Base-by-base conservation (phyloP, 2,113 vertebrate genomes). In the Trogon surrucura region DNA sequence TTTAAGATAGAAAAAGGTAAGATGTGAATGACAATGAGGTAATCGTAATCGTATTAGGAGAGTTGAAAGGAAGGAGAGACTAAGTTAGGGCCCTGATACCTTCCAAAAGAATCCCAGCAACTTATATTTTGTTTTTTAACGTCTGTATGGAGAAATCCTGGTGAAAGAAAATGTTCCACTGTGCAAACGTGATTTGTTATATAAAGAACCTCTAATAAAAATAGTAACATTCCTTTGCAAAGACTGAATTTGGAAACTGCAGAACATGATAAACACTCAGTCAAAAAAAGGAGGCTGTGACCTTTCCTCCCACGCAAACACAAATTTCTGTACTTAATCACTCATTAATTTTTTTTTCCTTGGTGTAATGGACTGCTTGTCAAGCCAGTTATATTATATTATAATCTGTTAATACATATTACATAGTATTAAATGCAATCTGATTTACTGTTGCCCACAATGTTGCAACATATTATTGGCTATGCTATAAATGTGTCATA, bases 121-220 rank as follows among this genome's bases (percentile, higher is more conserved):
- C 34, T 16, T 67, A 0, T 56, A 22, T 78, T 44, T 74, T 86
- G 17, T 77, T 89, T 91, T 36, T 11, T 58, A 78, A 70, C 5
- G 2, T 66, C 64, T 72, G 15, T 57, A 16, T n/a, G 36, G n/a
- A 93, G 53, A 93, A 88, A 64, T 87, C 51, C 27, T 61, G 30
- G 50, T 84, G 57, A 91, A 93, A 89, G 64, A 92, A 90, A 92
- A 72, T 16, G 32, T 81, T 94, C 57, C 70, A 21, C 90, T 90
- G 34, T 84, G 73, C 27, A 92, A 93, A 87, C n/a, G 81, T 70
- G 69, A 54, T 69, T 87, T 81, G 53, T 97, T 96, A 66, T 53
- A 38, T 88, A 91, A 96, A 91, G 70, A 92, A 86, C 56, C 26
- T 84, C 53, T 27, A 87, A 86, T 50, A 94, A 96, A 96, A 94